A percentile compares a stretch with the other conserved stretches of the same genome.
phyloP scores from a whole-genome alignment of 2,113 vertebrate genomes.

The Phalacrocorax carbo region DNA sequence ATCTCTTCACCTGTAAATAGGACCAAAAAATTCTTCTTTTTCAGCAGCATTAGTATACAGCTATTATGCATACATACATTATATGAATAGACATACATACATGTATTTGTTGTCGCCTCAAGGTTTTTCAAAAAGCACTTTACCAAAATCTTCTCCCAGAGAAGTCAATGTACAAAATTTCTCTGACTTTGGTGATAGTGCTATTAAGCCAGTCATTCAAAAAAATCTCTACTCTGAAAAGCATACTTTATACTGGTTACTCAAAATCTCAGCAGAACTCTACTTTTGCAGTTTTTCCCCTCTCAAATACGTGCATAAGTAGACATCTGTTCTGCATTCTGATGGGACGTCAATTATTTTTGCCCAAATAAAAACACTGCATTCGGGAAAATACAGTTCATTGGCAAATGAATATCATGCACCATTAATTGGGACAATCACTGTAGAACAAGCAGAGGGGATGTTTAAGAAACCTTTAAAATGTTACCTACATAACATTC shows the following conservation, averaged over 20 bases:
- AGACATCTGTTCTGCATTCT: neutral
- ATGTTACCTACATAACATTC: neutral
- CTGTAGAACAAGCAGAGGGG: neutral
- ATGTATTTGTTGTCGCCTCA: neutral
- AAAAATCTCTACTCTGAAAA: neutral
- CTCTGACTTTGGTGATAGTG: neutral
- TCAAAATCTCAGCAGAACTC: neutral
- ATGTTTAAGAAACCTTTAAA: neutral
- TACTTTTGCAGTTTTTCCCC: neutral
- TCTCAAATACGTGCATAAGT: rapidly evolving
- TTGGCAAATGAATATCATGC: neutral
- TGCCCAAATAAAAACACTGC: neutral
- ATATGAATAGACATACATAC: neutral
- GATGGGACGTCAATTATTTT: neutral
- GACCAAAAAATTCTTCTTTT: neutral
- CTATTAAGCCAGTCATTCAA: neutral
- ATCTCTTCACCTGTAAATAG: neutral
- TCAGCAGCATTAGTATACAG: neutral
- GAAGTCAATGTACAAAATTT: neutral
- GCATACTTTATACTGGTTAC: neutral
- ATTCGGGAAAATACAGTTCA: neutral
- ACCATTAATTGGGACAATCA: neutral
- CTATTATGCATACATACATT: neutral
- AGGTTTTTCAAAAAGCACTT: neutral
- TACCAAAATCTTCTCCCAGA: neutral